These are phyloP conservation scores for Agapornis roseicollis DNA, from an alignment of 2,113 vertebrate genomes.

Conservation along the genomic window DNA sequence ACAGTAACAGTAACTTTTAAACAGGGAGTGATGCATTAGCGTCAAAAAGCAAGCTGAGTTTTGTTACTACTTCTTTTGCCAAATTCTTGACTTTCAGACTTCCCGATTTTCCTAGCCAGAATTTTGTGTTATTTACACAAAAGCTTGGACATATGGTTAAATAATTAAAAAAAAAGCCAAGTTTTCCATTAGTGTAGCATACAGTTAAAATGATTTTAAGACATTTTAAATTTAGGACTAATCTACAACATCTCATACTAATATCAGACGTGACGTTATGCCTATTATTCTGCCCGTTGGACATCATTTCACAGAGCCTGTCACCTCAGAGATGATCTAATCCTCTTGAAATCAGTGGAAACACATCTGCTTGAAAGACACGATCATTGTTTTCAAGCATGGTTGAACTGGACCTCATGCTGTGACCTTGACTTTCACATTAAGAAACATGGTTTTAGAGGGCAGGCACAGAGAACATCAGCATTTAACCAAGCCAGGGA, in stretches of 20 bases:
- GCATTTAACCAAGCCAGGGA: neutral
- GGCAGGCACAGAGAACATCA: neutral
- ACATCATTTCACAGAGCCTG: neutral
- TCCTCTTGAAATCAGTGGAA: neutral
- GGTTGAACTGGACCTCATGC: neutral
- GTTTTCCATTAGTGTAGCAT: neutral
- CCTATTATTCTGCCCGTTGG: neutral
- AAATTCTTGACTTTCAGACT: neutral
- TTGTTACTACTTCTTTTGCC: neutral
- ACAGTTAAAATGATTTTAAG: neutral
- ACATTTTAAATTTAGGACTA: neutral
- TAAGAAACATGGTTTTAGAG: neutral
- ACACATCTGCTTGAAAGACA: neutral
- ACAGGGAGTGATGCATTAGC: neutral
- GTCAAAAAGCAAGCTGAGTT: neutral
- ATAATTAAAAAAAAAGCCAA: neutral
- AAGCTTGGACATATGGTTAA: neutral
- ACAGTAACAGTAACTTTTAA: neutral
- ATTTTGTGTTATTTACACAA: neutral
- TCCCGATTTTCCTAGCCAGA: neutral
- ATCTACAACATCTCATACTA: neutral
- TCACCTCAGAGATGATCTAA: conserved; percentile 8
- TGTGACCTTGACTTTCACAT: neutral
- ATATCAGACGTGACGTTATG: neutral
- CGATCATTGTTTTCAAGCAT: neutral